Evolutionary conservation across 2,888 invertebrate species (phyloP).

Genomic region (Apantesis nais): DNA sequence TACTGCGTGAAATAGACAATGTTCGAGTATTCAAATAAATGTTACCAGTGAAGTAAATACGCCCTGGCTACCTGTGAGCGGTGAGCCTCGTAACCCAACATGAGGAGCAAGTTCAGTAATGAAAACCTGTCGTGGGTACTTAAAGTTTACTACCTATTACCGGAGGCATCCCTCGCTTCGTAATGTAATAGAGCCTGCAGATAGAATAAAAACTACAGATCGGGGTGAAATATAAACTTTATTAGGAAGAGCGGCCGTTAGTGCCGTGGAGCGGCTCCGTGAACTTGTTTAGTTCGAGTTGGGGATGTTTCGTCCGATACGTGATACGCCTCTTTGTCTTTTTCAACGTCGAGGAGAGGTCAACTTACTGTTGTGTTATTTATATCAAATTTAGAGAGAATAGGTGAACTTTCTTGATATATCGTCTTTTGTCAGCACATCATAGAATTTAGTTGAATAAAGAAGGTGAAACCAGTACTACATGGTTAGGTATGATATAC

Average conservation of each 20-base stretch:
- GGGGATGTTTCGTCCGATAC: conserved; percentile 18
- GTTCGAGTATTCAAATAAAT: neutral
- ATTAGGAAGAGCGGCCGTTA: conserved; percentile 27
- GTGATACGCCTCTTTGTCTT: conserved; percentile 27
- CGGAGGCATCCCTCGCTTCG: conserved; percentile 18
- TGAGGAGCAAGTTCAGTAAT: conserved; percentile 28
- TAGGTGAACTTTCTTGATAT: neutral
- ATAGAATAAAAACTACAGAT: conserved; percentile 29
- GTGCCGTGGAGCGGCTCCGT: conserved; percentile 15
- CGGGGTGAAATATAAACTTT: conserved; percentile 33
- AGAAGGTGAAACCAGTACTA: neutral
- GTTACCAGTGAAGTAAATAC: neutral
- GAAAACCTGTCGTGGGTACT: conserved; percentile 29
- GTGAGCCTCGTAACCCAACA: conserved; percentile 24
- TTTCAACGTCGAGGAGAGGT: conserved; percentile 13
- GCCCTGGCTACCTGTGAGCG: neutral
- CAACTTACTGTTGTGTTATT: conserved; percentile 9
- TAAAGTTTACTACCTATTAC: conserved; percentile 46
- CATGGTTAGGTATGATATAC: neutral
- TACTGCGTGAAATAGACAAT: neutral
- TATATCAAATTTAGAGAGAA: conserved; percentile 10
- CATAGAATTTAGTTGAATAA: neutral
- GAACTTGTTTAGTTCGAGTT: conserved; percentile 34
- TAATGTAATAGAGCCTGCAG: conserved; percentile 22
- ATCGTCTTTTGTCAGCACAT: neutral